phyloP scores from a whole-genome alignment of 2,888 invertebrate genomes.

The Caradrina clavipalpis region DNA sequence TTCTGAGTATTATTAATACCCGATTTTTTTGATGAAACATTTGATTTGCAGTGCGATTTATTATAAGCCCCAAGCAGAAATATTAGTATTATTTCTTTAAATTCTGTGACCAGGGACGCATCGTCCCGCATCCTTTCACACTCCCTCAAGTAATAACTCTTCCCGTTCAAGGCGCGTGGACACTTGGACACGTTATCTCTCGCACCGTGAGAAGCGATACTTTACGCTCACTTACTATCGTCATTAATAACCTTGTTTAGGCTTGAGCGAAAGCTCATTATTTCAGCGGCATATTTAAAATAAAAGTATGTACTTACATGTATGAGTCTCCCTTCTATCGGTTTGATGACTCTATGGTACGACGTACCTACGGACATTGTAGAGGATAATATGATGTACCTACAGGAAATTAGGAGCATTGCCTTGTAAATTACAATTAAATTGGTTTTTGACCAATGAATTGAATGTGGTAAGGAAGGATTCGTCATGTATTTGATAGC shows the following conservation, averaged over 20 bases:
- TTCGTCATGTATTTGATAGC: not conserved
- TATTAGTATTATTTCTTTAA: too few relatives aligned
- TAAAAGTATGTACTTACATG: too few relatives aligned
- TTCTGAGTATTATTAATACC: too few relatives aligned
- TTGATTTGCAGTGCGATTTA: too few relatives aligned
- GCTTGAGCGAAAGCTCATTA: not conserved
- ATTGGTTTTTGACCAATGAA: not conserved
- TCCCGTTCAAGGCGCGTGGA: not conserved
- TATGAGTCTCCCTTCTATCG: constrained; percentile 1
- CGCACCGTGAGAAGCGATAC: not conserved
- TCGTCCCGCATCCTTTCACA: too few relatives aligned
- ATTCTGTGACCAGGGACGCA: too few relatives aligned
- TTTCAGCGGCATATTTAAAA: too few relatives aligned
- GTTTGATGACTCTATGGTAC: constrained; percentile 14
- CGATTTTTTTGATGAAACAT: too few relatives aligned
- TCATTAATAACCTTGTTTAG: not conserved
- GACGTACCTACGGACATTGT: not conserved
- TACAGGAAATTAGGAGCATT: constrained; percentile 50
- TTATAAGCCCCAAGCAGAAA: too few relatives aligned
- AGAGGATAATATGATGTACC: constrained; percentile 23
- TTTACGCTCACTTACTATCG: not conserved
- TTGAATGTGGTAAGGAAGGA: not conserved
- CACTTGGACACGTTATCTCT: not conserved
- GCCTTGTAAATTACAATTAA: constrained; percentile 22
- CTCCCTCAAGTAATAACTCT: too few relatives aligned